Percentiles rank a stretch among this genome's conserved stretches.
These are phyloP conservation scores for Microcebus lehilahytsara DNA, from an alignment of 2,113 vertebrate species.

Conservation along the genomic window DNA sequence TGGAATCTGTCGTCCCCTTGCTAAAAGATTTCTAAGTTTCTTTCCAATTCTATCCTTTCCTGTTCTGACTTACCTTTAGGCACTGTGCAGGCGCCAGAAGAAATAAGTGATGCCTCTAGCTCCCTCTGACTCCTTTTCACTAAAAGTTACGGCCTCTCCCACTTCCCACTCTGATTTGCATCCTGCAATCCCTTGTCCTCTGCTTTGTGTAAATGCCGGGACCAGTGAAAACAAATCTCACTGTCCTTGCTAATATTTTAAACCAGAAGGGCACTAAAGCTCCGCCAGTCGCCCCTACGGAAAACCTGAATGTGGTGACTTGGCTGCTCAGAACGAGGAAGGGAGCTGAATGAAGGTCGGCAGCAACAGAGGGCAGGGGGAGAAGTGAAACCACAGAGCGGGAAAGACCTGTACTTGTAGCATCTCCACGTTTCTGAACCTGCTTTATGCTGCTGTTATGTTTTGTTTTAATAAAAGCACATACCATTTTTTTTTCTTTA, in stretches of 20 bases:
- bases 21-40: not conserved
- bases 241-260: not conserved
- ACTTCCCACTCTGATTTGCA: not conserved
- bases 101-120: not conserved
- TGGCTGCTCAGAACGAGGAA: not conserved
- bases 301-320: not conserved
- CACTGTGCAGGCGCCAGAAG: not conserved
- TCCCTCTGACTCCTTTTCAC: no score
- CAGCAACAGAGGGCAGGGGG: accelerated
- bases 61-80: not conserved
- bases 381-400: accelerated
- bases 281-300: accelerated
- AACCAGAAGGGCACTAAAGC: not conserved
- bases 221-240: not conserved
- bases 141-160: not conserved
- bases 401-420: accelerated
- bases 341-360: not conserved
- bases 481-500: not conserved
- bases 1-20: not conserved
- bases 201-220: not conserved
- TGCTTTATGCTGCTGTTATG: not conserved
- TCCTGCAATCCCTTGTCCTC: accelerated
- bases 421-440: accelerated
- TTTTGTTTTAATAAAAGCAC: not conserved
- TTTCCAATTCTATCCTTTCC: not conserved